Conservation (phyloP, 2,797 vertebrate species). For the Macropus fuliginosus region DNA sequence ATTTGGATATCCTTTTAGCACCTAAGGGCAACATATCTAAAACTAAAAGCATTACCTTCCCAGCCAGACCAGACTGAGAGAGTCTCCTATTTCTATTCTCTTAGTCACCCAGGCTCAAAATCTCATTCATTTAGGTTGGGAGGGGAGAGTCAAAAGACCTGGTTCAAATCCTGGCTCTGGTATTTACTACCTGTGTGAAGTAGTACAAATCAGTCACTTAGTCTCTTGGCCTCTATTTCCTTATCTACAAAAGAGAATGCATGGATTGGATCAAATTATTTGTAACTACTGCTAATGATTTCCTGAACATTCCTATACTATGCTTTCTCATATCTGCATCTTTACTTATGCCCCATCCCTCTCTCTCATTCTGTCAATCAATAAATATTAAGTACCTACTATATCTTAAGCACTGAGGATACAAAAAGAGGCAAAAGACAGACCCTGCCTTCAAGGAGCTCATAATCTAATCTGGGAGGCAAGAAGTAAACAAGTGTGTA, state of each 20-base stretch:
- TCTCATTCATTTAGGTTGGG: background rate
- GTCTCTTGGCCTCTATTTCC: background rate
- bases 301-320: background rate
- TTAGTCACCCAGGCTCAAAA: background rate
- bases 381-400: background rate
- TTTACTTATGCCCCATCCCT: background rate
- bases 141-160: background rate
- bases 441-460: background rate
- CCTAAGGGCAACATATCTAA: background rate
- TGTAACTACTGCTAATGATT: background rate
- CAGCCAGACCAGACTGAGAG: background rate
- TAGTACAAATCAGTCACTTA: background rate
- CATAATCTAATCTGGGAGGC: background rate
- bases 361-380: background rate
- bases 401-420: background rate
- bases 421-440: background rate
- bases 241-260: background rate
- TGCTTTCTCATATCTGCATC: background rate
- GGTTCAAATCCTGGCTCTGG: background rate
- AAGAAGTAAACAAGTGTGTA: background rate
- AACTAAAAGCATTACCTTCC: background rate
- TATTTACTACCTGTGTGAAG: background rate
- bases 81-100: background rate
- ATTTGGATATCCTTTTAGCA: background rate
- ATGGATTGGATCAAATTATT: background rate